phyloP scores from a whole-genome alignment of 2,113 vertebrate genomes.

The Dermatemys mawii region DNA sequence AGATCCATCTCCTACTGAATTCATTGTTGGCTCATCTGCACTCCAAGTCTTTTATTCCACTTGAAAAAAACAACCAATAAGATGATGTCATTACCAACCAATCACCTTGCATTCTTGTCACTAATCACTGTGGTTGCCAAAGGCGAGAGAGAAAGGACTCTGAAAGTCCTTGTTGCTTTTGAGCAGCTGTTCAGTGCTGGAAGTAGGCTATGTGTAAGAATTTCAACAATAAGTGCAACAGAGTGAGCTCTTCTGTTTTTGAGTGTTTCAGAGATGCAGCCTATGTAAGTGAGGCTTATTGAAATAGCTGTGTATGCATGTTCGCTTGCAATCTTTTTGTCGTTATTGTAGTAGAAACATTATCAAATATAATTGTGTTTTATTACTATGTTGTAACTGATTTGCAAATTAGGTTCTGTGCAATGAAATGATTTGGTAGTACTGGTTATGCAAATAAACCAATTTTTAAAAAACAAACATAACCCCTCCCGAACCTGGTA shows the following conservation, averaged over 20 bases:
- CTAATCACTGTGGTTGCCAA: fast-evolving
- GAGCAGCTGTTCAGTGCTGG: not conserved
- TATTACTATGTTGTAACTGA: not conserved
- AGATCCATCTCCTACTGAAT: not conserved
- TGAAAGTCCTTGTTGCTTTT: fast-evolving
- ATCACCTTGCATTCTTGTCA: not conserved
- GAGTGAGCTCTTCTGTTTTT: not conserved
- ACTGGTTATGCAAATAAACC: fast-evolving
- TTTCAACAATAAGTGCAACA: not conserved
- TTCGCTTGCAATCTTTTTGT: not conserved
- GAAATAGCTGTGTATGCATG: fast-evolving
- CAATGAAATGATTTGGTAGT: fast-evolving
- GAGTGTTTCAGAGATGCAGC: not conserved
- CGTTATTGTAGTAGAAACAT: fast-evolving
- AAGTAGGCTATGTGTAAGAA: fast-evolving
- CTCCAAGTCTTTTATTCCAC: not conserved
- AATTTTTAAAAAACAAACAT: not conserved
- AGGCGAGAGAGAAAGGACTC: not conserved
- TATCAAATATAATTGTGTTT: fast-evolving
- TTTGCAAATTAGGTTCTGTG: not conserved
- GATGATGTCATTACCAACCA: not conserved
- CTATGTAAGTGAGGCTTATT: not conserved
- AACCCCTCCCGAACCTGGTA: not conserved
- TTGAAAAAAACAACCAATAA: not conserved
- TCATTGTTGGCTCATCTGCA: not conserved